phyloP scores from a whole-genome alignment of 2,888 invertebrate genomes.

The Eristalinus sepulchralis region DNA sequence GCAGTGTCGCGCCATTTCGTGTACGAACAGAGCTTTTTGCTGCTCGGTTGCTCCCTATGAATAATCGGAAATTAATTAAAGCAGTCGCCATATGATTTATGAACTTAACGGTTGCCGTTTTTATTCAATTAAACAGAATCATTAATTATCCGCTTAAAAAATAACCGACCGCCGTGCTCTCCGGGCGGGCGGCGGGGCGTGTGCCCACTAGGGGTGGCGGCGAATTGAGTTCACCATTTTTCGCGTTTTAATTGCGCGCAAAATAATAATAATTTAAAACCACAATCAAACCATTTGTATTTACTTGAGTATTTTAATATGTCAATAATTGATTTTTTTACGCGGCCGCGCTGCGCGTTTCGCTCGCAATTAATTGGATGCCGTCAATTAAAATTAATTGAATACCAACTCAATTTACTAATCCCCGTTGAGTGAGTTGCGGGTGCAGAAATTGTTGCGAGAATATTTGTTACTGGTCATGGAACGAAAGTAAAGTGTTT shows the following conservation, averaged over 20 bases:
- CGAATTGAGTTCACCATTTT: not conserved
- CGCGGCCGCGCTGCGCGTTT: not conserved
- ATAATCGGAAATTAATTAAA: constrained; percentile 40
- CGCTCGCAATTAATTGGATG: constrained; percentile 1
- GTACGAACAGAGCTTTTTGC: not conserved
- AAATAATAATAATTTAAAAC: constrained; percentile 6
- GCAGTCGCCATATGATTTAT: constrained; percentile 26
- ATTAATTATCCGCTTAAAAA: constrained; percentile 14
- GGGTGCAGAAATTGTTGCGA: not conserved
- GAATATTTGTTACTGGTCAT: not conserved
- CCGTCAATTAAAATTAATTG: not conserved
- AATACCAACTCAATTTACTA: not conserved
- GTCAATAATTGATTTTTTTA: not conserved
- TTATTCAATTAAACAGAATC: constrained; percentile 8
- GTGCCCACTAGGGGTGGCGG: not conserved
- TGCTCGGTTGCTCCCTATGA: not conserved
- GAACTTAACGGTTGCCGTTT: constrained; percentile 20
- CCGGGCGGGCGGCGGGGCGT: not conserved
- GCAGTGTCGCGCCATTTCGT: not conserved
- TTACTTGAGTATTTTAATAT: not conserved
- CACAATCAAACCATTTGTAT: constrained; percentile 2
- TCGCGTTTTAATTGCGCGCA: not conserved
- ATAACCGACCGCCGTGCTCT: not conserved
- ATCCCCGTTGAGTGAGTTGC: not conserved
- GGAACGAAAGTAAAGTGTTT: not conserved